Conservation (phyloP, 2,113 vertebrate genomes). For the Peromyscus maniculatus region DNA sequence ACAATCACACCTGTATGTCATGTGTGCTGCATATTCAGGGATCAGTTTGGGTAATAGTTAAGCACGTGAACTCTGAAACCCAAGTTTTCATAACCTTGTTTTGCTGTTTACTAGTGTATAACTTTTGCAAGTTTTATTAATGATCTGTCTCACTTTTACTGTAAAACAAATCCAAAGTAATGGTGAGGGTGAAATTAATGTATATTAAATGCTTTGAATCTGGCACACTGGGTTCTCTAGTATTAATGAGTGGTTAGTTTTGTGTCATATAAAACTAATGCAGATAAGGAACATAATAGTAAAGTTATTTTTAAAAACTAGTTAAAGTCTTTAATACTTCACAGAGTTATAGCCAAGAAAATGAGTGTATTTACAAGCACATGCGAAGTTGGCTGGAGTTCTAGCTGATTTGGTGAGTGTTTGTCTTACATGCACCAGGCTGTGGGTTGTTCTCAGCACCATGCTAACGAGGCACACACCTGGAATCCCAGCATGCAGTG, state of each 20-base stretch:
- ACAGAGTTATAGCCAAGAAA: neutral
- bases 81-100: neutral
- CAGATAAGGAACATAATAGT: neutral
- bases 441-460: neutral
- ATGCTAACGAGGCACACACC: neutral
- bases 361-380: slow-evolving; percentile 6
- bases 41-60: neutral
- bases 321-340: slow-evolving; percentile 5
- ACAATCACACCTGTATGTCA: neutral
- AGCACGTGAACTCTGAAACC: slow-evolving; percentile 18
- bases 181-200: slow-evolving; percentile 21
- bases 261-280: slow-evolving; percentile 31
- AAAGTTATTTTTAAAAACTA: slow-evolving; percentile 9
- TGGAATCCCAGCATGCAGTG: neutral
- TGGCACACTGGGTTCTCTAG: neutral
- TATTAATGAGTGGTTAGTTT: neutral
- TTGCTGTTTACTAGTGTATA: neutral
- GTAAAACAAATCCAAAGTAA: slow-evolving; percentile 24
- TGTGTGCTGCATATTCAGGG: neutral
- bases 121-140: slow-evolving; percentile 24
- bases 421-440: neutral
- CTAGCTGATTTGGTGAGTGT: neutral
- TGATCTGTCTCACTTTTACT: slow-evolving; percentile 32
- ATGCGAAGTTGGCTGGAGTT: neutral
- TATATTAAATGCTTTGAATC: neutral